These are phyloP conservation scores for Calcarius lapponicus DNA, from an alignment of 2,797 vertebrate genomes.

Conservation along the genomic window DNA sequence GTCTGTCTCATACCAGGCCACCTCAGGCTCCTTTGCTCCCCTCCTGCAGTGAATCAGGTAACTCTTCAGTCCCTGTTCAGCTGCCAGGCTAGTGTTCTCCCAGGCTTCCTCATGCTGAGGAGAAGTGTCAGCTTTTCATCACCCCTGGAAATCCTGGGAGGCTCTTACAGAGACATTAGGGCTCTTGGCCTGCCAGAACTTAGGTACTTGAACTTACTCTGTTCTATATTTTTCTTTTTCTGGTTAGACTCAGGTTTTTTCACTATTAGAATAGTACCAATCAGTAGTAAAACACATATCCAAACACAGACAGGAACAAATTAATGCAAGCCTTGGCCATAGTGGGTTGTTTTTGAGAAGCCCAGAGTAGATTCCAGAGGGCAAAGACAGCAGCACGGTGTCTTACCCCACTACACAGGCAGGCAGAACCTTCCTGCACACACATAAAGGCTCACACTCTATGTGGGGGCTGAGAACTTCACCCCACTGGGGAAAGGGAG, in stretches of 20 bases:
- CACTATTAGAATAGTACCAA: neutral
- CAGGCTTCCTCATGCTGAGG: neutral
- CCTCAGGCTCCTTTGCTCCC: neutral
- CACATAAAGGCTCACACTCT: neutral
- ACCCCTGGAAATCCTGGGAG: neutral
- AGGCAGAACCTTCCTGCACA: neutral
- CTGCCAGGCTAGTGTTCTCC: neutral
- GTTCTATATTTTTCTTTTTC: neutral
- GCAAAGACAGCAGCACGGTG: neutral
- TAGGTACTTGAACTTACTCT: neutral
- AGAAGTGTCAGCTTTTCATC: neutral
- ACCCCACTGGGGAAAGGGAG: neutral
- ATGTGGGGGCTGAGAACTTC: neutral
- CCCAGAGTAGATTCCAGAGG: neutral
- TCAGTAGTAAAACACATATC: neutral
- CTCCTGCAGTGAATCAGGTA: neutral
- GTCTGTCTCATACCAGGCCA: neutral
- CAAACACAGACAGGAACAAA: neutral
- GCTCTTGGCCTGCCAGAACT: neutral
- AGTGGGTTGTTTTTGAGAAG: neutral
- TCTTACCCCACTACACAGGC: neutral
- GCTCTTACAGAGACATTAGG: neutral
- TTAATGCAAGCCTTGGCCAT: neutral
- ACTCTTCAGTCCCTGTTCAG: neutral
- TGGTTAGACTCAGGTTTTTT: neutral